Evolutionary conservation across 2,888 invertebrate species (phyloP).

Genomic region (Eupsilia transversa): DNA sequence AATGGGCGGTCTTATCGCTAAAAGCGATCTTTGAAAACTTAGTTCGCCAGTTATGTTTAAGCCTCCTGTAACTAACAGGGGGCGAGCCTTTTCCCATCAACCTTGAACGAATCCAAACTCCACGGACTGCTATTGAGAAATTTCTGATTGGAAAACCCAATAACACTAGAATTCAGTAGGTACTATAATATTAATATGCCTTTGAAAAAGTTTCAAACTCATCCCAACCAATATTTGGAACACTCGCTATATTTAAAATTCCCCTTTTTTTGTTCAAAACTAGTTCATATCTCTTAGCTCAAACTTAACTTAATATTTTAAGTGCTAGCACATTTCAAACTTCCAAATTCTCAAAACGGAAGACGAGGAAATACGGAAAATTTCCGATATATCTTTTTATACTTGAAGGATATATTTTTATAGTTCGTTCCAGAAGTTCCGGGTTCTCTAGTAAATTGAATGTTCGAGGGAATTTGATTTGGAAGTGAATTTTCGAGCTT

Average conservation of each 20-base stretch:
- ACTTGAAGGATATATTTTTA: slow-evolving; percentile 9
- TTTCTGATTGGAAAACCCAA: too few relatives aligned
- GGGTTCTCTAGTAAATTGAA: slow-evolving; percentile 21
- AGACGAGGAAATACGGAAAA: neutral
- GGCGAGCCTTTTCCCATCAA: too few relatives aligned
- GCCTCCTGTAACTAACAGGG: too few relatives aligned
- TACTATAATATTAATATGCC: too few relatives aligned
- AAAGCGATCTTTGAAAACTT: too few relatives aligned
- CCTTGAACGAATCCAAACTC: too few relatives aligned
- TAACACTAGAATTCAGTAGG: too few relatives aligned
- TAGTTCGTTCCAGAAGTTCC: neutral
- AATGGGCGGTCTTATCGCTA: too few relatives aligned
- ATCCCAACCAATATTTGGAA: too few relatives aligned
- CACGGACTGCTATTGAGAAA: too few relatives aligned
- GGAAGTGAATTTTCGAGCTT: slow-evolving; percentile 1
- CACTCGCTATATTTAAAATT: neutral
- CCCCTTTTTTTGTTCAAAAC: neutral
- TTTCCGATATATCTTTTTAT: neutral
- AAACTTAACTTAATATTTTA: slow-evolving; percentile 7
- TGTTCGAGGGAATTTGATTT: slow-evolving; percentile 13
- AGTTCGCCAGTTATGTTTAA: too few relatives aligned
- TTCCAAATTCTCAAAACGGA: neutral
- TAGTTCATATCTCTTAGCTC: neutral
- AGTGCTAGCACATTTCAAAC: neutral
- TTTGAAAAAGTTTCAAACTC: too few relatives aligned